phyloP scores from a whole-genome alignment of 2,888 invertebrate species.

The Toxonevra muliebris region DNA sequence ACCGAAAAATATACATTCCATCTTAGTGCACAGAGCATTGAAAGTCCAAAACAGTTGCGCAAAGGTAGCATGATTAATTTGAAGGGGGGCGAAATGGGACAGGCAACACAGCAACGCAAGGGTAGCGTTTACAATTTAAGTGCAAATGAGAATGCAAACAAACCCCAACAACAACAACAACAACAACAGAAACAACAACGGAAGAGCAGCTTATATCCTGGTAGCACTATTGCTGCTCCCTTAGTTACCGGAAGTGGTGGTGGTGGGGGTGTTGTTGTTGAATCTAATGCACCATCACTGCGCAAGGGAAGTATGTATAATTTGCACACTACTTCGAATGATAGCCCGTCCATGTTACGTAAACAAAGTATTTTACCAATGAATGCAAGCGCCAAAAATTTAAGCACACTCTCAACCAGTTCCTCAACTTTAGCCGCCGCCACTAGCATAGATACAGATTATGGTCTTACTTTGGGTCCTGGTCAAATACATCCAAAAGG shows the following conservation, averaged over 20 bases:
- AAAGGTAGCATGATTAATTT: constrained; percentile 56
- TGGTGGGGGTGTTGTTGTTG: constrained; percentile 12
- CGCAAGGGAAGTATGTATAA: constrained; percentile 52
- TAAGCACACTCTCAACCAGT: constrained; percentile 45
- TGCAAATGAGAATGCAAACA: constrained; percentile 26
- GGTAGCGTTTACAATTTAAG: constrained; percentile 51
- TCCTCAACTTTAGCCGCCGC: constrained; percentile 39
- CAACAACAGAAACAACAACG: constrained; percentile 35
- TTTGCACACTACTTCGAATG: constrained; percentile 37
- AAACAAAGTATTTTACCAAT: constrained; percentile 52
- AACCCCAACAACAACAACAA: constrained; percentile 13
- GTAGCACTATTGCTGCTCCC: neutral
- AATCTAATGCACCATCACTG: constrained; percentile 23
- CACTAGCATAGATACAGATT: constrained; percentile 60
- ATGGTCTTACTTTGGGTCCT: constrained; percentile 79
- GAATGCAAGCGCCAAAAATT: constrained; percentile 38
- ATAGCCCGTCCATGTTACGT: constrained; percentile 46
- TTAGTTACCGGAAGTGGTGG: neutral
- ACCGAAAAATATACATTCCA: constrained; percentile 30
- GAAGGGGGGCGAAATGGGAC: constrained; percentile 32
- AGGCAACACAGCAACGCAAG: constrained; percentile 45
- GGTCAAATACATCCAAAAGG: constrained; percentile 84
- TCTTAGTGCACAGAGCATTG: constrained; percentile 39
- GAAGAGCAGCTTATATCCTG: constrained; percentile 42
- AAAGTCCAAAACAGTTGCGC: constrained; percentile 43